These are phyloP conservation scores for Pachycephala philippinensis DNA, from an alignment of 2,113 vertebrate species.

Conservation along the genomic window DNA sequence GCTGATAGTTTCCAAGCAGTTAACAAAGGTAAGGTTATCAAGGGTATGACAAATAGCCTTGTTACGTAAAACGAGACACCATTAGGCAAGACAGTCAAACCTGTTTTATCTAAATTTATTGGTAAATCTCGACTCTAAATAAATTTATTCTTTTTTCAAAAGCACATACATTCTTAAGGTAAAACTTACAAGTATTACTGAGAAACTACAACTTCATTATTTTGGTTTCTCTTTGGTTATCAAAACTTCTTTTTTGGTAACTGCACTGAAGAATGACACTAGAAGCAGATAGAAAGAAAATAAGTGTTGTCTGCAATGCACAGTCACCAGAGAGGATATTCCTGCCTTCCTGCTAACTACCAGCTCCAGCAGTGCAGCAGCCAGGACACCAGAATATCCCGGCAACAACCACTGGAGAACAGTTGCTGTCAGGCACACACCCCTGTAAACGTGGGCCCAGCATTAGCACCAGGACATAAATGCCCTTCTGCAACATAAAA, in stretches of 20 bases:
- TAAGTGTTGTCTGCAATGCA: neutral
- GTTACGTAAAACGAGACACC: constrained; percentile 63
- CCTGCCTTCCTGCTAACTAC: neutral
- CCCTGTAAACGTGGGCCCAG: neutral
- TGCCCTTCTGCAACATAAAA: neutral
- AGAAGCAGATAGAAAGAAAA: neutral
- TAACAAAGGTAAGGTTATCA: constrained; percentile 66
- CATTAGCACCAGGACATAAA: neutral
- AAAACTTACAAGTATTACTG: neutral
- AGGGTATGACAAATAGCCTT: constrained; percentile 71
- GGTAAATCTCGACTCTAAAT: constrained; percentile 21
- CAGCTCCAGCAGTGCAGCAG: neutral
- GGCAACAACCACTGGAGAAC: neutral
- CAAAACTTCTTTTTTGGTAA: neutral
- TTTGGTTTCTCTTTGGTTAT: neutral
- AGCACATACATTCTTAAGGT: neutral
- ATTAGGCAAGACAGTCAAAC: constrained; percentile 66
- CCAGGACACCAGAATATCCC: neutral
- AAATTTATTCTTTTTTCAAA: neutral
- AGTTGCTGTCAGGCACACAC: neutral
- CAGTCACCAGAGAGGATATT: neutral
- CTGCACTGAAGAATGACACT: rapidly evolving
- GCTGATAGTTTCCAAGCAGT: constrained; percentile 69
- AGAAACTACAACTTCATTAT: neutral
- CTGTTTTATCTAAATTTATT: constrained; percentile 49